Evolutionary conservation across 2,113 vertebrate species (phyloP).

Genomic region (Oncorhynchus tshawytscha): DNA sequence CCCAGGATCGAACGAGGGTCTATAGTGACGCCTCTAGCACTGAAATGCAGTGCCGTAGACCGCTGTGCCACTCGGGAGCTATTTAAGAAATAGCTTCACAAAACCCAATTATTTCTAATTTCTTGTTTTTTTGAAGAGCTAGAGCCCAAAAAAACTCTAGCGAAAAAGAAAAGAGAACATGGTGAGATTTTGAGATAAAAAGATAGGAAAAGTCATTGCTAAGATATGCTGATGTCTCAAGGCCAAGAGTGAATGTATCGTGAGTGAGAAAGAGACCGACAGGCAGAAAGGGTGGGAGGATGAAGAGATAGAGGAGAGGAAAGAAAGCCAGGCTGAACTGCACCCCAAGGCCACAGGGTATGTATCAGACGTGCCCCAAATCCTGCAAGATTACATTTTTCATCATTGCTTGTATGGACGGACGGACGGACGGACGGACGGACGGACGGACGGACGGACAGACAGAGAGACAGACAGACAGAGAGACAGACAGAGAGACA

Average conservation of each 20-base stretch:
- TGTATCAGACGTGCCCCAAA: constrained; percentile 24
- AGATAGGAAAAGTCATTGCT: not conserved
- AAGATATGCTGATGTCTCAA: not conserved
- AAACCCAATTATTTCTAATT: not conserved
- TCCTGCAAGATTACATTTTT: constrained; percentile 21
- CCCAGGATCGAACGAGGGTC: too few species aligned
- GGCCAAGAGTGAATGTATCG: not conserved
- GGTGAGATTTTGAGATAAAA: not conserved
- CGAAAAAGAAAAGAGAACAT: not conserved
- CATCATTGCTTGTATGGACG: too few species aligned
- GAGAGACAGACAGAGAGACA: not conserved
- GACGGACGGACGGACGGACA: not conserved
- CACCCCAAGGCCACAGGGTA: constrained; percentile 3
- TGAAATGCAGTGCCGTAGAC: too few species aligned
- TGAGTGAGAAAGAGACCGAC: not conserved
- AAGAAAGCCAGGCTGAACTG: constrained; percentile 7
- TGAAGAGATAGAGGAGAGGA: not conserved
- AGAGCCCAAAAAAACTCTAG: not conserved
- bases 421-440: not conserved
- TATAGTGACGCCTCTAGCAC: too few species aligned
- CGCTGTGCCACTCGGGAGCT: too few species aligned
- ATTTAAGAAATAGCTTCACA: not conserved
- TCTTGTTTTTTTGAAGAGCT: not conserved
- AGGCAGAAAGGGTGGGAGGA: constrained; percentile 5
- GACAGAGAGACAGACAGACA: not conserved